Evolutionary conservation across 23 tunicate genomes (phyloP), one percentile per base, ranked within the genome.

Genomic region (Phallusia fumigata): DNA sequence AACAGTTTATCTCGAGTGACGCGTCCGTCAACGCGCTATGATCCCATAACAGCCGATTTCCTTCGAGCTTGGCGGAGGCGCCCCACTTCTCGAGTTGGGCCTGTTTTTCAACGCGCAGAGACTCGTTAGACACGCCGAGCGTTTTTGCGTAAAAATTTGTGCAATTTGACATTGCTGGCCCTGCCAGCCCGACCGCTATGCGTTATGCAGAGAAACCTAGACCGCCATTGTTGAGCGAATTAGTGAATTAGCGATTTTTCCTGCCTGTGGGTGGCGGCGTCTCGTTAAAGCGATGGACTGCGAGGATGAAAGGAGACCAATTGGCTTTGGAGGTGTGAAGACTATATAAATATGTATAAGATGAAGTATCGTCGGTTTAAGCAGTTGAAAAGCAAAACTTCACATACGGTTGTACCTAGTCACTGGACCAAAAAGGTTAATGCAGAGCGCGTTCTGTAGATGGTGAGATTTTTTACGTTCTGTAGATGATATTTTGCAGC

Each of bases 1-100:
- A 58, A 58, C 69, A 58, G 69, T 58, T 58, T 58, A 58, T 58
- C 69, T 58, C 69, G 28, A 58, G 69, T 58, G 69, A 58, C 69
- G 69, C 69, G 69, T 58, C 69, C 69, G 69, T 58, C 69, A 58
- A 58, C 69, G 69, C 69, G 26, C 69, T 5, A 21, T 24, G 69
- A 58, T 58, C 69, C 69, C 26, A 58, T 24, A 58, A 58, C 69
- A 58, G 69, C 69, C 69, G 69, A 58, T 58, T 58, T 58, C 69
- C 69, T 58, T 58, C 69, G 69, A 22, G 28, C 69, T 21, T 24
- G 28, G 69, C 28, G 28, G 3, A 24, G 69, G 69, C 69, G 69
- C 69, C 69, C 69, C 69, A 58, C 69, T 58, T 58, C 69, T 22
- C 28, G 69, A 40, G 47, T 40, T 40, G 47, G 26, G 13, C 69